These are phyloP conservation scores for Drosophila pseudotalamancana DNA, from an alignment of 2,888 invertebrate species.

Conservation along the genomic window DNA sequence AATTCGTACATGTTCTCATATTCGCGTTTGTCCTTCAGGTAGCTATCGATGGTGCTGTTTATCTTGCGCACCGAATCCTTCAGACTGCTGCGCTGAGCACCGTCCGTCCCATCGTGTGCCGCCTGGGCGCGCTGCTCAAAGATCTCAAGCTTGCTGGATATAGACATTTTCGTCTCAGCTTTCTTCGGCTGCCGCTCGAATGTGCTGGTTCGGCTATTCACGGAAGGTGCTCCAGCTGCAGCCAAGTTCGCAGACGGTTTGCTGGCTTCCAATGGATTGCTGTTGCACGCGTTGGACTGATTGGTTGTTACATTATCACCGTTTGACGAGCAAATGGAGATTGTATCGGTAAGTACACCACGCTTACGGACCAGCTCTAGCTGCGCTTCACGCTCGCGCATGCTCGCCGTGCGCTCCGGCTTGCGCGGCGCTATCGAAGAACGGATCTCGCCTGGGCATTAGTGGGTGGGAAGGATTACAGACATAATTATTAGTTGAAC, in stretches of 20 bases:
- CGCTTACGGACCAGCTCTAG: conserved; percentile 86
- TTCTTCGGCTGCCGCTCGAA: conserved; percentile 81
- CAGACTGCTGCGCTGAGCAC: conserved; percentile 78
- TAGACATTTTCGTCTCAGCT: conserved; percentile 75
- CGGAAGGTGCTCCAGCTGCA: conserved; percentile 3
- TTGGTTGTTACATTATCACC: conserved; percentile 82
- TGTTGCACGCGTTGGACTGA: conserved; percentile 46
- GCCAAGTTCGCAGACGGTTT: conserved; percentile 27
- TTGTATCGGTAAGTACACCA: conserved; percentile 83
- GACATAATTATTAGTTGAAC: too few species aligned
- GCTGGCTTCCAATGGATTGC: conserved; percentile 50
- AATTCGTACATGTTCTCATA: conserved; percentile 83
- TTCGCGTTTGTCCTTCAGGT: conserved; percentile 84
- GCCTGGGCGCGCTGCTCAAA: conserved; percentile 75
- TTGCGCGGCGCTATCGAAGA: conserved; percentile 92
- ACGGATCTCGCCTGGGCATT: conserved; percentile 89
- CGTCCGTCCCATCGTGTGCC: conserved; percentile 44
- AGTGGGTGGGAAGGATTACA: too few species aligned
- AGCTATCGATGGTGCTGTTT: conserved; percentile 84
- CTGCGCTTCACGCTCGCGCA: conserved; percentile 91
- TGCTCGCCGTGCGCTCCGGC: conserved; percentile 93
- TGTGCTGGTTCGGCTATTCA: conserved; percentile 80
- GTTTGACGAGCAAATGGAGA: conserved; percentile 85
- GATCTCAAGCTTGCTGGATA: conserved; percentile 82
- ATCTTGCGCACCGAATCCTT: conserved; percentile 84